Percentiles rank a stretch among this genome's conserved stretches.
These are phyloP conservation scores for Villa cingulata DNA, from an alignment of 2,888 invertebrate species.

Conservation along the genomic window DNA sequence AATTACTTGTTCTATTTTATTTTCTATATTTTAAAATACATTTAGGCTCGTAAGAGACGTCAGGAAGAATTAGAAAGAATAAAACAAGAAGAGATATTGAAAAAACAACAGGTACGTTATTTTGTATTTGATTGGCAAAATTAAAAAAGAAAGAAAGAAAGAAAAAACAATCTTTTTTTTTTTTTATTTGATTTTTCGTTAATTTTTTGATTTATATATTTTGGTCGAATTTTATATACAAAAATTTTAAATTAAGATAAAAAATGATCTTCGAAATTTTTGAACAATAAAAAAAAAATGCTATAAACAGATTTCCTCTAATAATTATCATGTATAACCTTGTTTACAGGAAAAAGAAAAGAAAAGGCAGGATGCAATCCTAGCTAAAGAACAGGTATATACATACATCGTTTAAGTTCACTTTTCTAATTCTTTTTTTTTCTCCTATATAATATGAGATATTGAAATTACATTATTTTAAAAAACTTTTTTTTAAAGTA, in stretches of 20 bases:
- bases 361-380: constrained; percentile 76
- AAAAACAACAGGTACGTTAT: constrained; percentile 64
- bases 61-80: constrained; percentile 76
- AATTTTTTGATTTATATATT: too few species aligned
- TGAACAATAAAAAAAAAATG: background rate
- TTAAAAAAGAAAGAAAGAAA: too few species aligned
- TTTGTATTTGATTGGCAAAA: constrained; percentile 2
- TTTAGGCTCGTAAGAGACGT: constrained; percentile 71
- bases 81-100: constrained; percentile 68
- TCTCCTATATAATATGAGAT: too few species aligned
- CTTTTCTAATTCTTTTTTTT: too few species aligned
- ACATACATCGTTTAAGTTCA: constrained; percentile 24
- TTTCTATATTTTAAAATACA: too few species aligned
- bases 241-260: background rate
- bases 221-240: too few species aligned
- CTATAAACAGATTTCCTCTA: constrained; percentile 1
- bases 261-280: background rate
- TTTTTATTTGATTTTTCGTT: background rate
- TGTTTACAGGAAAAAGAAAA: constrained; percentile 71
- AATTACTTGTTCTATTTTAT: too few species aligned
- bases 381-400: constrained; percentile 90
- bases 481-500: too few species aligned
- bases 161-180: too few species aligned
- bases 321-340: constrained; percentile 3
- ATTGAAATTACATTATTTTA: too few species aligned